Base-by-base conservation (phyloP, 2,113 vertebrate species). In the Isurus oxyrinchus region DNA sequence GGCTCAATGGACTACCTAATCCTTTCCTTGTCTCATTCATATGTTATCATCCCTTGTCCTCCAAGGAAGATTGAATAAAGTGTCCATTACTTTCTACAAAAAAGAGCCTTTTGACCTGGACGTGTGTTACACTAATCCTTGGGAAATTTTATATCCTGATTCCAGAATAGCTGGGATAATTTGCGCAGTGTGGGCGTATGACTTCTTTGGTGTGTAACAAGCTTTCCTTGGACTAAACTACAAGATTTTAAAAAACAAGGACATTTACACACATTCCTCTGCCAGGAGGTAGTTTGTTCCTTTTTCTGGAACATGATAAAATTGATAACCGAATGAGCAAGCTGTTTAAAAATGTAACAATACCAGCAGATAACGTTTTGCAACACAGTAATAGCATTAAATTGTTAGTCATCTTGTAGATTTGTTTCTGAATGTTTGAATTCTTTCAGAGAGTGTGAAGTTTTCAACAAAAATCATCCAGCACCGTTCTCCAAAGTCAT, bases 401-500 rank as follows among this genome's bases (percentile, higher is more conserved):
- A 63, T 93, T 31, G 25, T 84, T n/a, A 55, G 25, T n/a, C 4
- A 35, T 13, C 19, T 8, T 63, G 16, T 84, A 44, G 44, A 55
- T 8, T 31, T 95, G 25, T 69, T 95, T 95, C 67, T 95, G 11
- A 95, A n/a, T 55, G n/a, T 19, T 11, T 95, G 8, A 69, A 95
- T 72, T 55, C n/a, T 97, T 49, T 44, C 97, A 99, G 99, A 97
- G 99, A 99, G 97, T 99, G 99, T 97, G 99, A 99, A 97, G 99
- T 99, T 96, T 99, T 99, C 97, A 98, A 97, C 97, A 99, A 99
- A 97, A 99, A 99, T 96, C 99, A 99, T 63, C 98, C 99, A 97
- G 98, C 99, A 96, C 99, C 99, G 2, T 99, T 99, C 97, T 99
- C 99, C 96, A 99, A 99, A 98, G 98, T 99, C 96, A 99, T 99